Evolutionary conservation across 2,113 vertebrate species (phyloP).

Genomic region (Oryzias javanicus): DNA sequence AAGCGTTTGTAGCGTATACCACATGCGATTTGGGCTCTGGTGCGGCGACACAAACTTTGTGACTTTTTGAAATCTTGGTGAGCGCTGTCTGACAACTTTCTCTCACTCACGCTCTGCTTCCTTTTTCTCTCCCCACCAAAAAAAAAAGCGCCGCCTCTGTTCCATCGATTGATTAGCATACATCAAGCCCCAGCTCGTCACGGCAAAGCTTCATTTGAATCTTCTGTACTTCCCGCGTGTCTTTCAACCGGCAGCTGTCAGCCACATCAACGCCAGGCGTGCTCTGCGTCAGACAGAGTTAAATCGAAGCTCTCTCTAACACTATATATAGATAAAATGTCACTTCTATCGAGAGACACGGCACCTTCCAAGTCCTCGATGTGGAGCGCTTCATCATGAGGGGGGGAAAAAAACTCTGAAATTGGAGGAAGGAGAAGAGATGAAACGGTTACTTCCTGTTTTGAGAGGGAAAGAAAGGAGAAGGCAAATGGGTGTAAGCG

Average conservation of each 20-base stretch:
- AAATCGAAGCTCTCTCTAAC: slow-evolving; percentile 71
- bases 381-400: slow-evolving; percentile 69
- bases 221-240: slow-evolving; percentile 61
- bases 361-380: slow-evolving; percentile 72
- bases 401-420: slow-evolving; percentile 65
- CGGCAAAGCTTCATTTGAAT: slow-evolving; percentile 70
- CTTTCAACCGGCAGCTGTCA: slow-evolving; percentile 79
- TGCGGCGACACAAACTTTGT: slow-evolving; percentile 64
- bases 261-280: slow-evolving; percentile 67
- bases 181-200: slow-evolving; percentile 66
- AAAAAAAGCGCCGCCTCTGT: slow-evolving; percentile 50
- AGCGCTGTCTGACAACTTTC: slow-evolving; percentile 68
- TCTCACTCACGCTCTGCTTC: slow-evolving; percentile 59
- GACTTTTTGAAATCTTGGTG: slow-evolving; percentile 67
- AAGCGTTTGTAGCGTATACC: slow-evolving; percentile 60
- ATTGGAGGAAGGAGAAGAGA: slow-evolving; percentile 53
- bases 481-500: slow-evolving; percentile 61
- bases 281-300: slow-evolving; percentile 63
- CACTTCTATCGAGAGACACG: slow-evolving; percentile 69
- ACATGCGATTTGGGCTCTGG: slow-evolving; percentile 70
- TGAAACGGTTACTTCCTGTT: slow-evolving; percentile 64
- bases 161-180: slow-evolving; percentile 75
- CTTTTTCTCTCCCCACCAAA: slow-evolving; percentile 23
- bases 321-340: slow-evolving; percentile 80
- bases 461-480: slow-evolving; percentile 67